phyloP scores from a whole-genome alignment of 2,888 invertebrate species.

The Eristalis intricaria region DNA sequence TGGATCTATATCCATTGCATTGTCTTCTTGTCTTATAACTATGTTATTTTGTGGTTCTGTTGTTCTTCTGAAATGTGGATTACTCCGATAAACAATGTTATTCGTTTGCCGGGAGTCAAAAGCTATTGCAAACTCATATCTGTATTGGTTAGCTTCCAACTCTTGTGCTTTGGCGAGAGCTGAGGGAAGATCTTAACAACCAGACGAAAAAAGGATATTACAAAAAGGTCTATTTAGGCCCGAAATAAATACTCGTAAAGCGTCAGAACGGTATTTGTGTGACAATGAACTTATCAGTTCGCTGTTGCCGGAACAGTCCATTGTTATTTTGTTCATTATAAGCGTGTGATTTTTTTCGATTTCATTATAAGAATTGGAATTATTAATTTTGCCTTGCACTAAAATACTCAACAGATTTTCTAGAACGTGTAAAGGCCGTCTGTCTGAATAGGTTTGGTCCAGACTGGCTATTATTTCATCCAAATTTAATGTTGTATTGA shows the following conservation, averaged over 20 bases:
- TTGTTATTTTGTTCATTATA: constrained; percentile 10
- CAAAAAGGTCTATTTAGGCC: not conserved
- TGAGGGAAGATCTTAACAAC: not conserved
- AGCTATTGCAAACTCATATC: not conserved
- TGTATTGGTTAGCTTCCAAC: not conserved
- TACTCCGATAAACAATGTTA: not conserved
- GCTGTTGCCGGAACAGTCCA: not conserved
- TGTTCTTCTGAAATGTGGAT: not conserved
- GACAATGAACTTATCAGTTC: constrained; percentile 9
- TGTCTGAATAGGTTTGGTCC: not conserved
- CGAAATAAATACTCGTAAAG: not conserved
- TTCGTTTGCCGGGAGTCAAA: not conserved
- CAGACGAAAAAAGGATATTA: constrained; percentile 13
- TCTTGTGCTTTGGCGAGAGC: not conserved
- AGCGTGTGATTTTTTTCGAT: not conserved
- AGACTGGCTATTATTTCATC: constrained; percentile 8
- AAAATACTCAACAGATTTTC: constrained; percentile 16
- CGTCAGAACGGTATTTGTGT: constrained; percentile 1
- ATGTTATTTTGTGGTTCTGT: not conserved
- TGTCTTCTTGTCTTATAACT: not conserved
- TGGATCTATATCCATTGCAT: not conserved
- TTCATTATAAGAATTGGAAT: not conserved
- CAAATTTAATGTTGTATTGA: constrained; percentile 16
- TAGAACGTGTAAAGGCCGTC: constrained; percentile 1
- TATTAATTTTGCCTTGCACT: not conserved